phyloP scores from a whole-genome alignment of 1,140 invertebrate species.

The Drosophila tani region DNA sequence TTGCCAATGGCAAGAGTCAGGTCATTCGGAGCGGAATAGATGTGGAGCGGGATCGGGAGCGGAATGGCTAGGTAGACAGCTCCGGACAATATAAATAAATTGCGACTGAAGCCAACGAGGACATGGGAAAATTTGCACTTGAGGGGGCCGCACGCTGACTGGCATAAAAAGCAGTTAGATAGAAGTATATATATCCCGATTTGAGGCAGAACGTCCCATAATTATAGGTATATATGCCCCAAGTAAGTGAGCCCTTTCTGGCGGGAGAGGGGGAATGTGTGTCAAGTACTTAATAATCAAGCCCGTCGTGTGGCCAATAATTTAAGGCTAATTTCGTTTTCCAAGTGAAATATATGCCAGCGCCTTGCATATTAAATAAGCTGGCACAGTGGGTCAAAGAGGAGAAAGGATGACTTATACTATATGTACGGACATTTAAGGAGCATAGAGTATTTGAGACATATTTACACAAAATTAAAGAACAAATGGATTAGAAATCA shows the following conservation, averaged over 20 bases:
- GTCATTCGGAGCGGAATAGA: constrained; percentile 13
- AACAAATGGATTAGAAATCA: too few species aligned
- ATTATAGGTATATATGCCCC: constrained; percentile 19
- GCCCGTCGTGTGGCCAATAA: constrained; percentile 55
- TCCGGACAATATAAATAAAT: constrained; percentile 74
- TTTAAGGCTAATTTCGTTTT: constrained; percentile 75
- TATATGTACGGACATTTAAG: too few species aligned
- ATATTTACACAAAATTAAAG: too few species aligned
- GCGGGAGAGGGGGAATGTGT: constrained; percentile 20
- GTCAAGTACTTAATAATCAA: constrained; percentile 71
- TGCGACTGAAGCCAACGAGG: constrained; percentile 58
- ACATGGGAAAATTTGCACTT: constrained; percentile 37
- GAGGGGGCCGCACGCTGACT: background rate
- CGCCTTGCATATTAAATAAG: constrained; percentile 70
- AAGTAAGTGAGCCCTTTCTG: constrained; percentile 16
- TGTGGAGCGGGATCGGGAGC: background rate
- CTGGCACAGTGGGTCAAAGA: constrained; percentile 38
- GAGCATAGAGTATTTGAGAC: background rate
- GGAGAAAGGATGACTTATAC: too few species aligned
- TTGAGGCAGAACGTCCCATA: constrained; percentile 15
- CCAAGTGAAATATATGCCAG: constrained; percentile 61
- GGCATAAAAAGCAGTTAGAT: constrained; percentile 13
- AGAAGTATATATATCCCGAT: constrained; percentile 10
- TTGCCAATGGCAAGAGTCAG: constrained; percentile 69
- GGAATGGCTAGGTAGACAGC: constrained; percentile 23